These are phyloP conservation scores for Neodiprion lecontei DNA, from an alignment of 1,140 invertebrate genomes.

Conservation along the genomic window DNA sequence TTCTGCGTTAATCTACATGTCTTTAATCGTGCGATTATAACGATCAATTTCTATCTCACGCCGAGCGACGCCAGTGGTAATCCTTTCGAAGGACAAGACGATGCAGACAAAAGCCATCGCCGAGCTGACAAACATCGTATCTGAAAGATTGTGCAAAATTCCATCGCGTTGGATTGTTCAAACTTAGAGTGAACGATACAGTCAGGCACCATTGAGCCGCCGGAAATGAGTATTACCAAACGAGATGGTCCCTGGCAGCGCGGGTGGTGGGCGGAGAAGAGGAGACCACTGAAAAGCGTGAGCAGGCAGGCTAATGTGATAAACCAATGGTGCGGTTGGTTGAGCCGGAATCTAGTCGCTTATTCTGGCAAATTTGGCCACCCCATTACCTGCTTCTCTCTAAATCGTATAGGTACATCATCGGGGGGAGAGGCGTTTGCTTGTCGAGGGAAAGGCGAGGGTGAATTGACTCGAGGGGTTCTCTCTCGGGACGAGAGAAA, in stretches of 20 bases:
- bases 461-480: neutral
- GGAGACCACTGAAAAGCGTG: conserved; percentile 4
- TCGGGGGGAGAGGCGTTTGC: neutral
- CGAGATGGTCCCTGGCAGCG: neutral
- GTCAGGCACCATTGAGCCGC: neutral
- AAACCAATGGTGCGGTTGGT: conserved; percentile 45
- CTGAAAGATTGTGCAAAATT: too few species aligned
- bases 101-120: too few species aligned
- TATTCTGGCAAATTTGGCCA: conserved; percentile 11
- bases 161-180: too few species aligned
- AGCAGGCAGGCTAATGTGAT: conserved; percentile 46
- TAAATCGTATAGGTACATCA: conserved; percentile 5
- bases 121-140: too few species aligned
- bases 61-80: too few species aligned
- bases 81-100: too few species aligned
- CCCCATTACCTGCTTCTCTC: conserved; percentile 4
- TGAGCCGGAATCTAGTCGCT: conserved; percentile 30
- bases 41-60: too few species aligned
- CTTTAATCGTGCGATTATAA: too few species aligned
- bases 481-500: too few species aligned
- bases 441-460: neutral
- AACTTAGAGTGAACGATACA: too few species aligned
- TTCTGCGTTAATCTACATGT: too few species aligned
- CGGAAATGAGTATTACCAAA: conserved; percentile 12
- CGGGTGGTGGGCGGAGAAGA: too few species aligned